Percentiles rank a stretch among this genome's conserved stretches.
phyloP scores from a whole-genome alignment of 1,140 invertebrate species.

The Rhopalosiphum padi region DNA sequence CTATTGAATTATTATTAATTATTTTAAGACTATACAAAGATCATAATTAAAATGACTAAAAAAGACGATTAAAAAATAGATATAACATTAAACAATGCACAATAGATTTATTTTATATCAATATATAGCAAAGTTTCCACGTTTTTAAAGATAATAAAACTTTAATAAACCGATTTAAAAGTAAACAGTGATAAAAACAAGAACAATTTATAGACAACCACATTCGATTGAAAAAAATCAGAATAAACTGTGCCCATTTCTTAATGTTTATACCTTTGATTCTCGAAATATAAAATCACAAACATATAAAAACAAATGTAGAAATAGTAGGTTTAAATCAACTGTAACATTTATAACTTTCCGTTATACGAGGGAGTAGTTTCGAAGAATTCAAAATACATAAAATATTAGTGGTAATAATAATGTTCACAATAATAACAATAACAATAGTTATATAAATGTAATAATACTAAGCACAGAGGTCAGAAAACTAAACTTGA shows the following conservation, averaged over 20 bases:
- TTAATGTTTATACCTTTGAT: not conserved
- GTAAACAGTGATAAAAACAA: not conserved
- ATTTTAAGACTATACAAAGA: not conserved
- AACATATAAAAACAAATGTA: not conserved
- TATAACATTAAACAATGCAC: not conserved
- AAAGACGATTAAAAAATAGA: too few species aligned
- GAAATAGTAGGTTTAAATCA: not conserved
- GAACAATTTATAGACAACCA: not conserved
- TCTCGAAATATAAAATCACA: not conserved
- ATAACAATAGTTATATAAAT: not conserved
- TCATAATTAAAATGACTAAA: not conserved
- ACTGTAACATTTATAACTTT: not conserved
- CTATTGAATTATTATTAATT: not conserved
- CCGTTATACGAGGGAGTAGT: not conserved
- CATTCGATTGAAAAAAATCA: not conserved
- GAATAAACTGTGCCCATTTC: not conserved
- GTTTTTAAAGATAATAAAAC: not conserved
- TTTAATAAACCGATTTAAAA: not conserved
- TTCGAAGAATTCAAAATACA: not conserved
- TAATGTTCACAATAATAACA: not conserved
- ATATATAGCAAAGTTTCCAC: not conserved
- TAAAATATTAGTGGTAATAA: not conserved
- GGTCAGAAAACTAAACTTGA: not conserved
- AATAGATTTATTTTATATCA: not conserved
- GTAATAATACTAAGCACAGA: not conserved